phyloP scores from a whole-genome alignment of 2,113 vertebrate genomes.

The Poeciliopsis occidentalis region DNA sequence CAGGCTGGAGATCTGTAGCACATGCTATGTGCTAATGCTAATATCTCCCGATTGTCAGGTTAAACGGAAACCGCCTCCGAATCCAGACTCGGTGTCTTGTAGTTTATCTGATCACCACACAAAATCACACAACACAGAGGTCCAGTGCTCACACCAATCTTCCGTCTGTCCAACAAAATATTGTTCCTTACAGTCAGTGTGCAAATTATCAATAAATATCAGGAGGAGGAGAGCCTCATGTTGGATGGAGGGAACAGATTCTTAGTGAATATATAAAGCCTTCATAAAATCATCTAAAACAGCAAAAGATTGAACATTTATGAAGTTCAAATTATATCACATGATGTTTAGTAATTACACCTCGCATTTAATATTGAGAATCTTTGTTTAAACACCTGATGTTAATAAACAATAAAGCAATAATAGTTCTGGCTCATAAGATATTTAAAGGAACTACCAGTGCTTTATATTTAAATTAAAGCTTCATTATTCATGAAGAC shows the following conservation, averaged over 20 bases:
- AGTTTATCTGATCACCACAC: no score
- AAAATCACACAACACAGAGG: no score
- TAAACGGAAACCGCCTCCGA: no score
- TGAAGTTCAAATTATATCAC: background rate
- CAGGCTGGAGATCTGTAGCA: no score
- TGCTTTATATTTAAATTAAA: conserved; percentile 40
- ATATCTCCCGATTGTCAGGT: no score
- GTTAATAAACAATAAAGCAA: conserved; percentile 63
- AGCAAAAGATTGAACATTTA: background rate
- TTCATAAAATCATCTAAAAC: background rate
- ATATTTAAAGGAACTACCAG: conserved; percentile 57
- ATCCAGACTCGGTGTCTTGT: no score
- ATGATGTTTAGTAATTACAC: background rate
- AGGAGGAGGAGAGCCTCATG: background rate
- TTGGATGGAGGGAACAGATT: background rate
- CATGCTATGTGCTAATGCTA: no score
- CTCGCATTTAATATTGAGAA: background rate
- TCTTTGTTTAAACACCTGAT: conserved; percentile 4
- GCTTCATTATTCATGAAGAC: conserved; percentile 59
- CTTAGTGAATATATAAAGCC: background rate
- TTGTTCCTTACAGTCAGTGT: background rate
- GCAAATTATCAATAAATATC: background rate
- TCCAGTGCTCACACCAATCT: background rate
- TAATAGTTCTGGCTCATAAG: conserved; percentile 39
- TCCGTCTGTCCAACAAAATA: background rate